A percentile compares a stretch with the other conserved stretches of the same genome.
phyloP scores from a whole-genome alignment of 2,113 vertebrate species.

The Coregonus clupeaformis region DNA sequence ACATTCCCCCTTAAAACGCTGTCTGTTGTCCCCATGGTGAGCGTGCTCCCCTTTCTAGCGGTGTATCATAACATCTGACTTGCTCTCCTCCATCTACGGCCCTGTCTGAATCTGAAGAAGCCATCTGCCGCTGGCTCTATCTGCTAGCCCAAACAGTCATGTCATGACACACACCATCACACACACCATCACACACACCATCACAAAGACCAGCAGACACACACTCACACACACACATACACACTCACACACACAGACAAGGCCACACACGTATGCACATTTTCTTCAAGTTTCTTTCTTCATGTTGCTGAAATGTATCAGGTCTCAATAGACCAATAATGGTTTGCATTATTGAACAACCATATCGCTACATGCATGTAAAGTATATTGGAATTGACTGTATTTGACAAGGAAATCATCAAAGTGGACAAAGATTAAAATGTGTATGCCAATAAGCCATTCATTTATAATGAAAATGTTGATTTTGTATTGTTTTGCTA shows the following conservation, averaged over 20 bases:
- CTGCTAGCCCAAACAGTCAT: background rate
- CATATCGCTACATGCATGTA: background rate
- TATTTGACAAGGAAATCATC: background rate
- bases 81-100: background rate
- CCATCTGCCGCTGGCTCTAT: conserved; percentile 31
- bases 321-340: background rate
- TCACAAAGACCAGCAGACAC: background rate
- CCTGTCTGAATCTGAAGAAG: conserved; percentile 14
- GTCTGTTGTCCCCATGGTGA: conserved; percentile 50
- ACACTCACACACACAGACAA: background rate
- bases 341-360: background rate
- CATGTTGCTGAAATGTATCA: background rate
- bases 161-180: background rate
- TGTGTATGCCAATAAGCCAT: background rate
- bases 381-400: background rate
- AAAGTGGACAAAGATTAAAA: background rate
- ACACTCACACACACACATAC: background rate
- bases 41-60: conserved; percentile 11
- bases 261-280: no score
- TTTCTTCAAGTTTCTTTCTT: background rate
- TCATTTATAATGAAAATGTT: background rate
- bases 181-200: background rate
- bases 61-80: conserved; percentile 2
- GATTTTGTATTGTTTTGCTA: background rate
- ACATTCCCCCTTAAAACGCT: conserved; percentile 51